Evolutionary conservation across 2,888 invertebrate genomes (phyloP).

Genomic region (Chironomus riparius): DNA sequence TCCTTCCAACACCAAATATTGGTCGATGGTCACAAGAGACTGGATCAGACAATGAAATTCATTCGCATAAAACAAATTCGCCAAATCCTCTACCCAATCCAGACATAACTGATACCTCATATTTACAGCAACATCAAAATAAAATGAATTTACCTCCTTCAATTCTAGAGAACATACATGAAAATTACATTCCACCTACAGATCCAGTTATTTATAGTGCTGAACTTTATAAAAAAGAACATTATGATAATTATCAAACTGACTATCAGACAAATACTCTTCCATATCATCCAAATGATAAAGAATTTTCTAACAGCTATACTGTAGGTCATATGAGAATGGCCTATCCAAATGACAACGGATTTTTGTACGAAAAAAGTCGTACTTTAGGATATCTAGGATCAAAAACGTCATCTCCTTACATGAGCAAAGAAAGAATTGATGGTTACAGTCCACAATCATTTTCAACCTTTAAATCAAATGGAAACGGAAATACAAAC

Average conservation of each 20-base stretch:
- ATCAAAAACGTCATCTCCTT: constrained; percentile 37
- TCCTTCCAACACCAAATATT: constrained; percentile 46
- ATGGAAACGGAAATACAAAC: constrained; percentile 31
- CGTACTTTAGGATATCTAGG: constrained; percentile 36
- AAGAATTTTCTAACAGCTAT: constrained; percentile 35
- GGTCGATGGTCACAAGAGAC: constrained; percentile 73
- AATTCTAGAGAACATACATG: constrained; percentile 51
- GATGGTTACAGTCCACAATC: constrained; percentile 42
- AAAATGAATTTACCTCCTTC: constrained; percentile 47
- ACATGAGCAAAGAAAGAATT: constrained; percentile 41
- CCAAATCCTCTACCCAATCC: constrained; percentile 69
- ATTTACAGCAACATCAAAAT: constrained; percentile 46
- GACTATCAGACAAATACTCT: constrained; percentile 28
- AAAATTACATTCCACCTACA: constrained; percentile 42
- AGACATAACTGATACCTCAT: constrained; percentile 60
- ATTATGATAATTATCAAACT: constrained; percentile 39
- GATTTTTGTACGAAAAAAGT: constrained; percentile 40
- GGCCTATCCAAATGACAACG: constrained; percentile 38
- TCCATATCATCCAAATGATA: constrained; percentile 17
- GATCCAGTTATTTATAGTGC: constrained; percentile 33
- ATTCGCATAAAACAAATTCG: constrained; percentile 49
- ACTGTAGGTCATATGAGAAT: constrained; percentile 41
- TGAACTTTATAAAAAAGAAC: constrained; percentile 33
- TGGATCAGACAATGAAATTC: constrained; percentile 64
- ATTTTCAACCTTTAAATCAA: constrained; percentile 37